phyloP scores from a whole-genome alignment of 2,797 vertebrate genomes.

The Smutsia temminckii region DNA sequence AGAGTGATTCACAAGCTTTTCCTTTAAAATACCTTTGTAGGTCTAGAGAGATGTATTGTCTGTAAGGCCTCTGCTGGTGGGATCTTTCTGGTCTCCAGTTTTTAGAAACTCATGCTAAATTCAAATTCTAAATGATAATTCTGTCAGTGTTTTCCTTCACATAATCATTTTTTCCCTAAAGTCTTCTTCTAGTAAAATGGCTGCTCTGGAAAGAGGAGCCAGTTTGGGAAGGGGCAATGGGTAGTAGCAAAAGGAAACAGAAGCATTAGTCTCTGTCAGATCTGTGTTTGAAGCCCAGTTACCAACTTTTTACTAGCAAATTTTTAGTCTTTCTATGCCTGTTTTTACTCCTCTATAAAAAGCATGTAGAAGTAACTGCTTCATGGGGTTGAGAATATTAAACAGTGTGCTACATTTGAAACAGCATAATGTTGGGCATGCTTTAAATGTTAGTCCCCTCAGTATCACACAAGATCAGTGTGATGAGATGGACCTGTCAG shows the following conservation, averaged over 20 bases:
- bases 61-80: neutral
- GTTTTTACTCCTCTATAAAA: neutral
- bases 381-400: neutral
- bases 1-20: neutral
- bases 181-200: neutral
- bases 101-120: constrained; percentile 5
- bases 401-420: neutral
- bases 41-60: neutral
- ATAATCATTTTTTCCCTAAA: neutral
- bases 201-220: neutral
- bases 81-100: neutral
- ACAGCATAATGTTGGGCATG: neutral
- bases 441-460: neutral
- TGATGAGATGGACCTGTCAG: neutral
- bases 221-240: neutral
- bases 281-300: neutral
- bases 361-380: neutral
- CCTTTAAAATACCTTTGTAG: neutral
- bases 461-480: neutral
- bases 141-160: neutral
- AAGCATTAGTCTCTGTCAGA: neutral
- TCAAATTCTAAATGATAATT: neutral
- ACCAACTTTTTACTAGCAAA: neutral
- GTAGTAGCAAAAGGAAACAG: neutral
- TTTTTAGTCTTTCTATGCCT: neutral